Base-by-base conservation (phyloP, 2,888 invertebrate species). In the Norana najaformis region DNA sequence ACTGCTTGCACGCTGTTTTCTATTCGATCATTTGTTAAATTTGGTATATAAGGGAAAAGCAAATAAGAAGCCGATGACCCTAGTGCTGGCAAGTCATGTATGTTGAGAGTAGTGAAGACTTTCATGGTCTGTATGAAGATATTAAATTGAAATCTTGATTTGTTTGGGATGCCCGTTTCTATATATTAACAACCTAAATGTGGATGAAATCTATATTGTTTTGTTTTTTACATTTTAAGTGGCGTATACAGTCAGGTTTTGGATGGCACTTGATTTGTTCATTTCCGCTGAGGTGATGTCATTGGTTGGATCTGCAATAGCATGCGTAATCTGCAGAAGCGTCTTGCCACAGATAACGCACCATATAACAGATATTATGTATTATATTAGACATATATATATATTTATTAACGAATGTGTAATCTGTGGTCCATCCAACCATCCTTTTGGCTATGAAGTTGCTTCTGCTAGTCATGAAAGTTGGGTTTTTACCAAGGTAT, bases 341-440 rank as follows among this genome's bases (percentile, higher is more conserved):
- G n/a, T 69, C 69, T 69, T 69, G 69, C 69, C 69, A 69, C 69
- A 69, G 69, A 69, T 53, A 23, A 30, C 30, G 30, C n/a, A 69
- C 13, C 69, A 69, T 69, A 69, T n/a, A 69, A 69, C n/a, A 69
- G n/a, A 69, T 69, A 69, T 69, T 69, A 69, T 69, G 69, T 69
- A 69, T 69, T n/a, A 69, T 69, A 69, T 69, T n/a, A 69, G 69
- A 69, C 11, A n/a, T 69, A 69, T 69, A 69, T n/a, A n/a, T 69
- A 69, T 69, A 69, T 69, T 69, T 69, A 69, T 69, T 30, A 69
- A 69, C n/a, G n/a, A 69, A n/a, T 69, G 13, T n/a, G 69, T 69
- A 69, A 69, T 69, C 69, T 69, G 69, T 69, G 69, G 53, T 47
- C 47, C 53, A 30, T n/a, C n/a, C n/a, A n/a, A n/a, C n/a, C n/a